Conservation (phyloP, 2,888 invertebrate species). For the Eledona agricola region DNA sequence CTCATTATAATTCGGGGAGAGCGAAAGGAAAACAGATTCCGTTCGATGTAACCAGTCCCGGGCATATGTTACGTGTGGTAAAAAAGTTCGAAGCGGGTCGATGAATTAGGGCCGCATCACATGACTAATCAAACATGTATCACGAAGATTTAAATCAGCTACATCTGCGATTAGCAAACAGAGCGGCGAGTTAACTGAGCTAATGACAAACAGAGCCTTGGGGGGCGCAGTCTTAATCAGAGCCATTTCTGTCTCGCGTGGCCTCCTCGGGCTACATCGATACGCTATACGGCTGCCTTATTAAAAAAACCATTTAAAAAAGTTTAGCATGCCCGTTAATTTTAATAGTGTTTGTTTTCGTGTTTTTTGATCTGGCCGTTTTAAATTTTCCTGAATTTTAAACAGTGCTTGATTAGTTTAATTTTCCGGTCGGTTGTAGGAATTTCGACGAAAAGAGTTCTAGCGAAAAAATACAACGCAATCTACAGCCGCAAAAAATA, state of each 20-base stretch:
- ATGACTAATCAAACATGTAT: slow-evolving; percentile 47
- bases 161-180: slow-evolving; percentile 63
- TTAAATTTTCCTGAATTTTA: slow-evolving; percentile 45
- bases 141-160: slow-evolving; percentile 51
- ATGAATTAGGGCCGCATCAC: slow-evolving; percentile 48
- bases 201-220: slow-evolving; percentile 61
- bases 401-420: slow-evolving; percentile 43
- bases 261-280: slow-evolving; percentile 54
- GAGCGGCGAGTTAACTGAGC: slow-evolving; percentile 60
- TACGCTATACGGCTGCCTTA: slow-evolving; percentile 49
- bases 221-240: slow-evolving; percentile 61
- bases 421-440: slow-evolving; percentile 21
- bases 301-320: slow-evolving; percentile 55
- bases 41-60: slow-evolving; percentile 8
- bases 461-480: too few species aligned
- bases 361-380: slow-evolving; percentile 47
- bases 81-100: slow-evolving; percentile 20
- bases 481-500: too few species aligned
- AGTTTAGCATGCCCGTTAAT: slow-evolving; percentile 48
- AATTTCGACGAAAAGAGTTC: too few species aligned
- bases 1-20: slow-evolving; percentile 13
- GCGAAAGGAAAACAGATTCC: slow-evolving; percentile 6
- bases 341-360: slow-evolving; percentile 51
- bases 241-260: slow-evolving; percentile 47
- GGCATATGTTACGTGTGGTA: slow-evolving; percentile 18